A percentile compares a stretch with the other conserved stretches of the same genome.
These are phyloP conservation scores for Caenorhabditis angaria DNA, from an alignment of 2,888 invertebrate species.

Conservation along the genomic window DNA sequence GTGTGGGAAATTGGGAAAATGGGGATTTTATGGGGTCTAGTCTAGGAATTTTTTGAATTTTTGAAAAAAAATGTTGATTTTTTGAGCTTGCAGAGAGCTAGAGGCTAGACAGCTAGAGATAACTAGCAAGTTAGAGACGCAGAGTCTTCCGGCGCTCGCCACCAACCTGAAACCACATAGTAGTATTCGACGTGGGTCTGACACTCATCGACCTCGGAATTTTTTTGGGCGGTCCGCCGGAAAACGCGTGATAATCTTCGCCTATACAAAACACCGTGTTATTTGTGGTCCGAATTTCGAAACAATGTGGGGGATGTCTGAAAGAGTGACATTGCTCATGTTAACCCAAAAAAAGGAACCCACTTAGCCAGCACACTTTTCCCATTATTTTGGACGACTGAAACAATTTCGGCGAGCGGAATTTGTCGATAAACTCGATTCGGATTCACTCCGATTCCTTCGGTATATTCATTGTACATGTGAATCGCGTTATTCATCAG, in stretches of 20 bases:
- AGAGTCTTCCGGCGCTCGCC: too few species aligned
- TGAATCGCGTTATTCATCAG: slow-evolving; percentile 64
- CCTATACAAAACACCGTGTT: slow-evolving; percentile 70
- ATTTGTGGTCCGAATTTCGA: slow-evolving; percentile 69
- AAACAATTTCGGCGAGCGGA: slow-evolving; percentile 66
- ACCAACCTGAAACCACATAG: slow-evolving; percentile 63
- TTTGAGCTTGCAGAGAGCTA: too few species aligned
- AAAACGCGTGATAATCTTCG: slow-evolving; percentile 65
- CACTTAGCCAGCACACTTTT: slow-evolving; percentile 57
- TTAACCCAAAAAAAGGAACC: not conserved
- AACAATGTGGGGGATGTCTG: slow-evolving; percentile 70
- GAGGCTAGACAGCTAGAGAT: too few species aligned
- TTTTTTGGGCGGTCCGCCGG: slow-evolving; percentile 54
- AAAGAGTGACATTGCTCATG: slow-evolving; percentile 6
- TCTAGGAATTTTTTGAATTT: too few species aligned
- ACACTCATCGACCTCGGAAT: slow-evolving; percentile 53
- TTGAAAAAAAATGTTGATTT: too few species aligned
- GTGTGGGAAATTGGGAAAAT: too few species aligned
- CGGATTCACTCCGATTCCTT: slow-evolving; percentile 52
- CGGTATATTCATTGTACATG: slow-evolving; percentile 69
- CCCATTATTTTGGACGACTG: slow-evolving; percentile 66
- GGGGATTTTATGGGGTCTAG: too few species aligned
- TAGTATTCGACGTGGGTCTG: slow-evolving; percentile 54
- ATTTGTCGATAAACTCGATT: slow-evolving; percentile 62
- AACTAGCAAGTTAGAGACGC: too few species aligned